Evolutionary conservation across 2,113 vertebrate species (phyloP).

Genomic region (Lethenteron reissneri): DNA sequence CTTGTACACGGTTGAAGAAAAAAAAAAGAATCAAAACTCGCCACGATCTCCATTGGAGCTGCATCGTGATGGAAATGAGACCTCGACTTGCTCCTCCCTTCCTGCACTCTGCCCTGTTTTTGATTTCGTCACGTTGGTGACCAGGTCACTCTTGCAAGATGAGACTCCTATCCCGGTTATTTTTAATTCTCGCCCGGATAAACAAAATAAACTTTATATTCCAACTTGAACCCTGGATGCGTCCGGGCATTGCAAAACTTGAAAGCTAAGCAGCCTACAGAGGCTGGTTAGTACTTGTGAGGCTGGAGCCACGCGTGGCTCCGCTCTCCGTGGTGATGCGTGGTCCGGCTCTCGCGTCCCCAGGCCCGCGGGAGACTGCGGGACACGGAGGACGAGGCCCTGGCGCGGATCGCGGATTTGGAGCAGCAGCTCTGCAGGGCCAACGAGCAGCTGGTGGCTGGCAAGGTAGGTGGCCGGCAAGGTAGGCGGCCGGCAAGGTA

Average conservation of each 20-base stretch:
- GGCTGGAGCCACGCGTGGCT: not conserved
- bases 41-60: too few relatives aligned
- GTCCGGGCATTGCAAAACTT: not conserved
- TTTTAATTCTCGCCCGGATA: not conserved
- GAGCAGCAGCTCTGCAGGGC: slow-evolving; percentile 69
- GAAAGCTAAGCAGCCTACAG: slow-evolving; percentile 4
- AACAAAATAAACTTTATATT: slow-evolving; percentile 4
- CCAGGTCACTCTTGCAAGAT: too few relatives aligned
- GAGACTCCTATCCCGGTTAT: not conserved
- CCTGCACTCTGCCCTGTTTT: too few relatives aligned
- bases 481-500: not conserved
- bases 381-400: slow-evolving; percentile 84
- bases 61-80: too few relatives aligned
- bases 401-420: slow-evolving; percentile 82
- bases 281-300: not conserved
- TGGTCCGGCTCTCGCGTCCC: not conserved
- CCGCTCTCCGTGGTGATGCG: not conserved
- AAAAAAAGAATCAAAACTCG: too few relatives aligned
- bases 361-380: slow-evolving; percentile 77
- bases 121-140: too few relatives aligned
- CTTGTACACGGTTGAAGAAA: not conserved
- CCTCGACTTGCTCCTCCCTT: too few relatives aligned
- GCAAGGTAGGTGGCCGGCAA: slow-evolving; percentile 12
- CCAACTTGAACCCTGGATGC: not conserved
- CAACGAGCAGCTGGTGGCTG: slow-evolving; percentile 53